Evolutionary conservation across 2,113 vertebrate species (phyloP), one percentile per base, ranked within the genome.

Genomic region (Notarius lentiginosus): DNA sequence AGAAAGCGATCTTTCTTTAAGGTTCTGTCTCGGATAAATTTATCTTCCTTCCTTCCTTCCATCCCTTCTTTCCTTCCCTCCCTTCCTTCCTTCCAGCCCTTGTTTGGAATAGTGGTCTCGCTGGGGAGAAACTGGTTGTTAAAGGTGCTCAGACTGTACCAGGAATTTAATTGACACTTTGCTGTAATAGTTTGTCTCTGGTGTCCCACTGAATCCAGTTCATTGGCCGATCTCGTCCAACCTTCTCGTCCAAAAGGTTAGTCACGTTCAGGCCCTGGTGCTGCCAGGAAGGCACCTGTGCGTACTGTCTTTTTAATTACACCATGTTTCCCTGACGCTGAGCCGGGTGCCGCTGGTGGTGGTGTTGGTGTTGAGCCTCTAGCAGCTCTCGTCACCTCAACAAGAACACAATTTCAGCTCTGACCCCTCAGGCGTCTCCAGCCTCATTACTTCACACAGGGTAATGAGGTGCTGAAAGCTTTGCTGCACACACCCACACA

Each of bases 381-480:
- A 63, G 41, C n/a, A 18, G 58, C 76, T 79, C 84, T 79, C 84
- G 34, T 30, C 61, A 79, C 51, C 34, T 75, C 73, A 75, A 61
- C 80, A 34, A 12, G 56, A 70, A 70, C 58, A 27, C 49, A 66
- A 24, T 70, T 34, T 22, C 86, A 79, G 20, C 14, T 0, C 47
- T 75, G 83, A 55, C 20, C 83, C n/a, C 18, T 30, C 7, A 11
- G 47, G 55, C 27, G 63, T 83, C 70, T 68, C 53, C 18, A 30
- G 79, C 55, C 30, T 80, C 79, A 27, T 75, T 83, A 84, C 58
- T 84, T 89, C 34, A 87, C 72, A 61, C 82, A 60, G 65, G 79
- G 84, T 87, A 73, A 81, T 17, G 81, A 87, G 87, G 79, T 83
- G 73, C 72, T 87, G 82, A 91, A 88, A 87, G 63, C 65, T 53